phyloP scores from a whole-genome alignment of 2,113 vertebrate genomes.

The Caranx ignobilis region DNA sequence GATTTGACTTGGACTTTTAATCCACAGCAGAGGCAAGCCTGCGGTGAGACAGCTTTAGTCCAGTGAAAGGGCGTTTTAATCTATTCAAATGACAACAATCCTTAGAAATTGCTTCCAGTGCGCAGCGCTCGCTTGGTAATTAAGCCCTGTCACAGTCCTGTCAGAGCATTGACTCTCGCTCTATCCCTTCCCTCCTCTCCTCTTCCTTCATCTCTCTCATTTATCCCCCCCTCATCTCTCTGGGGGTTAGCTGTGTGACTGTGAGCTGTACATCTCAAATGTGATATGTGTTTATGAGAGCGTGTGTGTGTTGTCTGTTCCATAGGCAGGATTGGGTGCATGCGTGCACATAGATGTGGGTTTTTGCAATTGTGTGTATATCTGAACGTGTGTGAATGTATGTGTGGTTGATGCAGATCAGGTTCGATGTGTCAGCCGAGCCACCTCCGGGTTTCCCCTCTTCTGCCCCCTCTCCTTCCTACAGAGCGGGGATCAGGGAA shows the following conservation, averaged over 20 bases:
- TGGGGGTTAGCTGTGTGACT: slow-evolving; percentile 53
- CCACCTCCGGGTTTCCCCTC: slow-evolving; percentile 16
- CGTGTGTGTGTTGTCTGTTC: slow-evolving; percentile 7
- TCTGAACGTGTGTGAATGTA: slow-evolving; percentile 16
- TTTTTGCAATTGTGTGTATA: background rate
- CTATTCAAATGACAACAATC: slow-evolving; percentile 81
- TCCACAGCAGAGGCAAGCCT: slow-evolving; percentile 62
- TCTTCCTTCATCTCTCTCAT: slow-evolving; percentile 56
- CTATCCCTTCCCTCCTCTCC: slow-evolving; percentile 10
- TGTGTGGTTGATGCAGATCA: slow-evolving; percentile 25
- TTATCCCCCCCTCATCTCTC: slow-evolving; percentile 48
- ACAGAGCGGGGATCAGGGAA: slow-evolving; percentile 47
- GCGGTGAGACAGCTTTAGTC: slow-evolving; percentile 74
- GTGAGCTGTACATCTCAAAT: slow-evolving; percentile 36
- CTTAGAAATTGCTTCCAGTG: slow-evolving; percentile 74
- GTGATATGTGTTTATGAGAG: slow-evolving; percentile 1
- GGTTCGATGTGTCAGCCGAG: slow-evolving; percentile 52
- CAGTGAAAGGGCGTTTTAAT: slow-evolving; percentile 78
- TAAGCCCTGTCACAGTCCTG: slow-evolving; percentile 82
- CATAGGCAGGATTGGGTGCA: background rate
- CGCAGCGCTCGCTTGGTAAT: slow-evolving; percentile 70
- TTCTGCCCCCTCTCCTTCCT: background rate
- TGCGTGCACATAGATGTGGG: background rate
- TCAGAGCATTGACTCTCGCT: slow-evolving; percentile 59
- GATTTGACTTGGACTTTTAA: slow-evolving; percentile 68